These are phyloP conservation scores for Neosilurus hyrtlii DNA, from an alignment of 2,797 vertebrate genomes.

Conservation along the genomic window DNA sequence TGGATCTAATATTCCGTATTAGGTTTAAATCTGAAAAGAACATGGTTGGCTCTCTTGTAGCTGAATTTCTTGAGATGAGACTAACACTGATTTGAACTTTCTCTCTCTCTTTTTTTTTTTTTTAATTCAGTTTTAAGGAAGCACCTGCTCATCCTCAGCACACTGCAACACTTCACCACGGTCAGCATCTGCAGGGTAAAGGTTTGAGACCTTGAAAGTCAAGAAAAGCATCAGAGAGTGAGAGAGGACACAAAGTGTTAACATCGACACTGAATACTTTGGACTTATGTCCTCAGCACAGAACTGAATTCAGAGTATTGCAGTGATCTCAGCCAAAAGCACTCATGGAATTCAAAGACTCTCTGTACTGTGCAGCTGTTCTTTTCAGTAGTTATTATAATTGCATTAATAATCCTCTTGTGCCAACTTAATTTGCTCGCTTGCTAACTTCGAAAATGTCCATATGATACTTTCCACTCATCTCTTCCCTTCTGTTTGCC, in stretches of 20 bases:
- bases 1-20: neutral
- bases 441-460: neutral
- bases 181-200: slow-evolving; percentile 41
- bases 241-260: slow-evolving; percentile 7
- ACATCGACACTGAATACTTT: slow-evolving; percentile 51
- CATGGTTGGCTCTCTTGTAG: neutral
- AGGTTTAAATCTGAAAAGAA: neutral
- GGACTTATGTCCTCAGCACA: slow-evolving; percentile 14
- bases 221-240: slow-evolving; percentile 31
- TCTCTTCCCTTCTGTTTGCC: slow-evolving; percentile 35
- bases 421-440: slow-evolving; percentile 18
- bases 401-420: slow-evolving; percentile 16
- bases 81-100: neutral
- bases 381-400: neutral
- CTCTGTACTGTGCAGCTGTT: slow-evolving; percentile 18
- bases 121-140: slow-evolving; percentile 69
- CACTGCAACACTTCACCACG: slow-evolving; percentile 54
- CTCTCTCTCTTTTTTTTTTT: slow-evolving; percentile 22
- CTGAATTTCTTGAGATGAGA: neutral
- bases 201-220: slow-evolving; percentile 25
- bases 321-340: slow-evolving; percentile 41
- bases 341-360: slow-evolving; percentile 40
- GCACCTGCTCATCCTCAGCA: slow-evolving; percentile 53
- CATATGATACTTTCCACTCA: slow-evolving; percentile 29
- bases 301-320: slow-evolving; percentile 47